Conservation (phyloP, 1,140 invertebrate species). For the Rhysida immarginata region DNA sequence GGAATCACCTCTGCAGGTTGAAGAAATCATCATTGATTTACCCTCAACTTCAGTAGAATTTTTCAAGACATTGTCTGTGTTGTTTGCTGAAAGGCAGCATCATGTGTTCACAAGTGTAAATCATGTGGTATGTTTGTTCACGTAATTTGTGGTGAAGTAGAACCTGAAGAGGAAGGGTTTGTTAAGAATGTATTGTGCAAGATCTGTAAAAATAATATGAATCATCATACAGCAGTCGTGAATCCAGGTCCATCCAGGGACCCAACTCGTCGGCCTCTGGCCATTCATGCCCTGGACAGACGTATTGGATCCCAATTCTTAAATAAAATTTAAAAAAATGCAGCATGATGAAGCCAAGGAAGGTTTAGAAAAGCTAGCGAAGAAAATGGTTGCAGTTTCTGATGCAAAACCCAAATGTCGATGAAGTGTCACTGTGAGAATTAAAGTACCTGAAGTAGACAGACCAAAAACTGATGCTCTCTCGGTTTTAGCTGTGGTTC, state of each 20-base stretch:
- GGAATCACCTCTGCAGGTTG: constrained; percentile 12
- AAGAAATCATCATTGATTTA: constrained; percentile 11
- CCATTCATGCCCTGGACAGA: no score
- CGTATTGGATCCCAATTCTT: no score
- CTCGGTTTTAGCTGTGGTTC: constrained; percentile 5
- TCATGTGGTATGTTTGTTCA: constrained; percentile 13
- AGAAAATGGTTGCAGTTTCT: constrained; percentile 11
- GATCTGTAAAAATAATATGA: constrained; percentile 13
- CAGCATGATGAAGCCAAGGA: constrained; percentile 7
- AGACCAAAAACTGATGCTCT: constrained; percentile 8
- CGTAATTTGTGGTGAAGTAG: constrained; percentile 12
- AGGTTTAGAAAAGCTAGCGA: constrained; percentile 11
- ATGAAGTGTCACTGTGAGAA: constrained; percentile 11
- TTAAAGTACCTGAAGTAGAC: constrained; percentile 11
- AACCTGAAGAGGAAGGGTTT: constrained; percentile 8
- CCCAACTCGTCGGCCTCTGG: no score
- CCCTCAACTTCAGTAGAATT: constrained; percentile 12
- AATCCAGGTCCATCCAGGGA: no score
- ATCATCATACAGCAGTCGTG: no score
- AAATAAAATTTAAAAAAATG: no score
- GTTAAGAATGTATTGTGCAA: constrained; percentile 13
- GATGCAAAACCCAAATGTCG: constrained; percentile 9
- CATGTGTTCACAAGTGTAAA: constrained; percentile 13
- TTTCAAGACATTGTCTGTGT: constrained; percentile 6
- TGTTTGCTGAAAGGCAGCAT: constrained; percentile 14